Conservation (phyloP, 2,113 vertebrate genomes). For the Pimephales promelas region DNA sequence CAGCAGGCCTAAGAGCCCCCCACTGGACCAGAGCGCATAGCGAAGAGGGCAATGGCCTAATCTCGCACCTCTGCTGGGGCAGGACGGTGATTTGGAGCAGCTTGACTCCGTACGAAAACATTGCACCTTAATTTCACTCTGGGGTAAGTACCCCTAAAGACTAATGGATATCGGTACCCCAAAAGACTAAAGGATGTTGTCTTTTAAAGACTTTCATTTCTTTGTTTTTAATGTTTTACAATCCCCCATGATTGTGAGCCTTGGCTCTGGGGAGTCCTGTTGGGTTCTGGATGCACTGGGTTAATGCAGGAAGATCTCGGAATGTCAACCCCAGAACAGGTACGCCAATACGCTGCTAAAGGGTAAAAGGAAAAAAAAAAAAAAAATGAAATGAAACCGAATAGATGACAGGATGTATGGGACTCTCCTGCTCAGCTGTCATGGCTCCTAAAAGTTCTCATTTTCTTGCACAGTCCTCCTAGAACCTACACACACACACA, state of each 20-base stretch:
- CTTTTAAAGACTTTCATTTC: constrained; percentile 59
- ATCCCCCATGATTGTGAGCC: constrained; percentile 58
- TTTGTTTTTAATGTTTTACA: constrained; percentile 56
- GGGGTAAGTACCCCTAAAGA: constrained; percentile 63
- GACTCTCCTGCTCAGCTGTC: constrained; percentile 47
- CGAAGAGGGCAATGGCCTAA: constrained; percentile 28
- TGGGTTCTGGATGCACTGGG: constrained; percentile 47
- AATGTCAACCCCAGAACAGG: constrained; percentile 53
- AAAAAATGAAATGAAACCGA: constrained; percentile 25
- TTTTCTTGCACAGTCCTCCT: constrained; percentile 62
- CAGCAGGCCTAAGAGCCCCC: constrained; percentile 47
- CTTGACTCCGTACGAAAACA: constrained; percentile 60
- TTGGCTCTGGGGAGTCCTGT: constrained; percentile 51
- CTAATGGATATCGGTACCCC: constrained; percentile 55
- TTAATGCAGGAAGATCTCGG: constrained; percentile 60
- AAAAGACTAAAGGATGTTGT: constrained; percentile 50
- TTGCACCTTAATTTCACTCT: constrained; percentile 77
- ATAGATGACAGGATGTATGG: constrained; percentile 38
- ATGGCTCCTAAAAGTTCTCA: constrained; percentile 48
- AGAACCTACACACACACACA: constrained; percentile 11
- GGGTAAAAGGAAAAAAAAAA: constrained; percentile 43
- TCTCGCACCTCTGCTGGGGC: constrained; percentile 62
- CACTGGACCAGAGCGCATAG: constrained; percentile 56
- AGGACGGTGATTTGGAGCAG: constrained; percentile 66
- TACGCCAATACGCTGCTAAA: constrained; percentile 66